Evolutionary conservation across 1,140 invertebrate species (phyloP), one percentile per base, ranked within the genome.

Genomic region (Psix sp.): DNA sequence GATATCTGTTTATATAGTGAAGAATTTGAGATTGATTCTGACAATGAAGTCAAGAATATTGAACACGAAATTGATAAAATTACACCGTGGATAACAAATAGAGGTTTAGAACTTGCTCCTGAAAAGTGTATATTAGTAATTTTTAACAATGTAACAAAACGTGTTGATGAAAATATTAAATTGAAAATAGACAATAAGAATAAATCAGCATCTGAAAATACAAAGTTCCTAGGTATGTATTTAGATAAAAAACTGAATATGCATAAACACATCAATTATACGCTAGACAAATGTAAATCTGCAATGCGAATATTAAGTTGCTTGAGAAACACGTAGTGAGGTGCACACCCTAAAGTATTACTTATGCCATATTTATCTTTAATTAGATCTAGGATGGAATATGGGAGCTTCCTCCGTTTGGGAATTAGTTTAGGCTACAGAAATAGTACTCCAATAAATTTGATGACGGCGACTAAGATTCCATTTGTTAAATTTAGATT

Each of bases 181-280:
- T 17, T 35, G 0, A n/a, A 20, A 16, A 29, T 49, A 17, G 17
- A 13, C 14, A 10, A 51, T 13, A 40, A 18, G 15, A 13, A 1
- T 29, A 9, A 35, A 15, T n/a, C 13, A 39, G n/a, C 15, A 0
- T 48, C 40, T 7, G 6, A 52, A 4, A 2, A 39, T 38, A 40
- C 46, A n/a, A 73, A 68, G 45, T 73, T 73, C 62, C 21, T 77
- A 4, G 65, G 68, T 1, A 56, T 77, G 14, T 33, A 6, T 6
- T 10, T 76, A 7, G 67, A 76, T 17, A 2, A 14, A 5, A 38
- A 13, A 21, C 9, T 72, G 2, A 63, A 59, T 15, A 73, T 63
- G 48, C 49, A 73, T 2, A 1, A 9, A 0, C 67, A 73, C 31
- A 51, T 77, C 10, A 43, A 70, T 6, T 7, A 42, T 17, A 17